Base-by-base conservation (phyloP, 2,797 vertebrate genomes). In the Propithecus perrieri region DNA sequence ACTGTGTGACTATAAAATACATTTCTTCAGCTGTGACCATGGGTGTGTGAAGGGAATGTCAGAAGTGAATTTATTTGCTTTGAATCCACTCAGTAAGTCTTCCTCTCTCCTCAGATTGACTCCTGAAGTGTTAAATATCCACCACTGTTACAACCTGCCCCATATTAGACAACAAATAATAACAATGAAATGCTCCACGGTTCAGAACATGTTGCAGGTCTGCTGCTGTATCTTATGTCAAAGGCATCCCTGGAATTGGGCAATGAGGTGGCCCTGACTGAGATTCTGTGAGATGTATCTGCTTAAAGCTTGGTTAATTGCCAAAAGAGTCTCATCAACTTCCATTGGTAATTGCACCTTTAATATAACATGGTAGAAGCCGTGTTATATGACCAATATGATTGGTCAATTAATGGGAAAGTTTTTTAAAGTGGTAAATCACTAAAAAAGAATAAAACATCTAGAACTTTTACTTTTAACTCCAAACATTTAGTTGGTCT, bases 61-160 rank as follows among this genome's bases (percentile, higher is more conserved):
- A 76, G 33, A 78, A 78, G 7, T 22, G n/a, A 92, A 81, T 84
- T 61, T 85, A 75, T 84, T 89, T 78, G 71, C 48, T 85, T 95
- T 50, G 10, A 91, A 91, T 55, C 46, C 35, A 80, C 86, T 67
- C 38, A 67, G 63, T 65, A 87, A 30, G 17, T 67, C 59, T 88
- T 53, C 48, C 5, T 84, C 71, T 94, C 61, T 91, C 22, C 9
- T 33, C 22, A 85, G 35, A 75, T 28, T 53, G 71, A 57, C 18
- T 53, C 75, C 69, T 57, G 28, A 67, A 85, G 15, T 30, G 15
- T 57, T 57, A 41, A 87, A 14, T 59, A 78, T 65, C 30, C 30
- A 88, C 30, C 35, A 67, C 20, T 61, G 30, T 57, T 94, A 78
- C 50, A 43, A 72, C 38, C 4, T 63, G 65, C 33, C 22, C 18